Conservation (phyloP, 2,797 vertebrate species). For the Furcifer pardalis region DNA sequence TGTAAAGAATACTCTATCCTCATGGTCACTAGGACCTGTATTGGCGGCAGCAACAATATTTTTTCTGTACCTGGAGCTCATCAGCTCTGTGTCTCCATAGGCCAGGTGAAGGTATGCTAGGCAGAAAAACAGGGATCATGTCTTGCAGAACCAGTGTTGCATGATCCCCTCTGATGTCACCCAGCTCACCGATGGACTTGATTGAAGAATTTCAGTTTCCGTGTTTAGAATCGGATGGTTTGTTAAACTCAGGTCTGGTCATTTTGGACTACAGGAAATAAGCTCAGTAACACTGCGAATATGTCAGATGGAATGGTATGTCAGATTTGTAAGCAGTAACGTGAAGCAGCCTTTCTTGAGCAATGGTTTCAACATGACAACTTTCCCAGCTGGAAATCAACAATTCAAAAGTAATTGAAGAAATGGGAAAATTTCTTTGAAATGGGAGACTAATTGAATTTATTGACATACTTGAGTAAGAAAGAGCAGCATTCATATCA, state of each 20-base stretch:
- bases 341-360: background rate
- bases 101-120: too few species aligned
- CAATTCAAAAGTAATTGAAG: constrained; percentile 36
- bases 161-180: background rate
- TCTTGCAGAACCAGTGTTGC: too few species aligned
- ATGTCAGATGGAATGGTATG: accelerated
- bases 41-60: too few species aligned
- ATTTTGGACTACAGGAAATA: background rate
- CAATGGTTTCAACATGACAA: constrained; percentile 2
- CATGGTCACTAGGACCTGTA: too few species aligned
- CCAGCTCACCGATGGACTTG: background rate
- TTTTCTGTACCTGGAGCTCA: too few species aligned
- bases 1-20: too few species aligned
- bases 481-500: constrained; percentile 28
- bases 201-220: background rate
- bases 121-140: too few species aligned
- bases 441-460: background rate
- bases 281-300: accelerated
- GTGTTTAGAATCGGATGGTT: background rate
- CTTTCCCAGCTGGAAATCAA: constrained; percentile 25
- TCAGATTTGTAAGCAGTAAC: background rate
- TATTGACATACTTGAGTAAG: constrained; percentile 18
- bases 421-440: constrained; percentile 29
- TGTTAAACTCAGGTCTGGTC: background rate
- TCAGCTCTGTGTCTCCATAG: too few species aligned